Conservation (phyloP, 1,140 invertebrate species). For the Phocides pigmalion region DNA sequence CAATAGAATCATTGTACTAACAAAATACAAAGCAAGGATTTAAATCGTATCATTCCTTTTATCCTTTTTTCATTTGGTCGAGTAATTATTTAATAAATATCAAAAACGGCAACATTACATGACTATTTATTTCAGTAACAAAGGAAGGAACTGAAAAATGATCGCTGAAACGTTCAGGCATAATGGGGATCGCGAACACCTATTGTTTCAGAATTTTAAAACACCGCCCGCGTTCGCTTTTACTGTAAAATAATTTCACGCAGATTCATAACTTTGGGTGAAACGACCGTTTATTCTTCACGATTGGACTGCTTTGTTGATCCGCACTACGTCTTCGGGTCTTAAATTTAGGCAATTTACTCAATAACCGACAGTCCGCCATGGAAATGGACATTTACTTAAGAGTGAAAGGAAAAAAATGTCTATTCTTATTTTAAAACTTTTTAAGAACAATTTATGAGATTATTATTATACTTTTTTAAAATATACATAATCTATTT, state of each 20-base stretch:
- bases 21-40: not conserved
- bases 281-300: not conserved
- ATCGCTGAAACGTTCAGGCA: conserved; percentile 17
- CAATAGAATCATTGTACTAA: no score
- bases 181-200: conserved; percentile 23
- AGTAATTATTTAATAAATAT: conserved; percentile 18
- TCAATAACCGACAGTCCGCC: no score
- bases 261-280: conserved; percentile 9
- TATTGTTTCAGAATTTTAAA: conserved; percentile 30
- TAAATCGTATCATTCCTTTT: conserved; percentile 6
- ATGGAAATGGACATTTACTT: no score
- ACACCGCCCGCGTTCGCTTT: conserved; percentile 9
- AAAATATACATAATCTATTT: no score
- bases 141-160: conserved; percentile 22
- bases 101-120: conserved; percentile 17
- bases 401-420: no score
- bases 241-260: conserved; percentile 25
- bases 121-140: conserved; percentile 22
- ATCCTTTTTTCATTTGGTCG: conserved; percentile 1
- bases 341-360: no score
- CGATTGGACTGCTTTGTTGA: not conserved
- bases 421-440: no score
- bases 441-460: no score
- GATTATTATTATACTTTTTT: no score
- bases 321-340: not conserved